Evolutionary conservation across 2,797 vertebrate species (phyloP), one percentile per base, ranked within the genome.

Genomic region (Chelmon rostratus): DNA sequence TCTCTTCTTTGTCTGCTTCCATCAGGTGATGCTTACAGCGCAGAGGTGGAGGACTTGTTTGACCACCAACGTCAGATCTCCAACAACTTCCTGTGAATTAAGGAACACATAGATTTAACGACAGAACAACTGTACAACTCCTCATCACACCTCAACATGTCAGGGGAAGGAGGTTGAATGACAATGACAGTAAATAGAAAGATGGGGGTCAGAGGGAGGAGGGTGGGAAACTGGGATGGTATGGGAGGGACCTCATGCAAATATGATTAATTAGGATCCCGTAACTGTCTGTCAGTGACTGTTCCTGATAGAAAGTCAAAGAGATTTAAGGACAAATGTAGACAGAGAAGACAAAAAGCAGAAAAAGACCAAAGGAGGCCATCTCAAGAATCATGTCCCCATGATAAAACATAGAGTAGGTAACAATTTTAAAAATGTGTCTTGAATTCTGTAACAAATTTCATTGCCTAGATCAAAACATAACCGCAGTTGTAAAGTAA

Each of bases 41-140:
- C 96, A 0, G 95, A 96, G 0, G 88, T 88, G 15, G 97, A 98
- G 90, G 96, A 96, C 28, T 94, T 97, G 67, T 96, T 98, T 78
- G 98, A 99, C 90, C 96, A 96, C 92, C 95, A 94, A 53, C 96
- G 93, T 76, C 95, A 97, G 90, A 95, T 99, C 88, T 94, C 96
- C 85, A 98, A 95, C 94, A 99, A 99, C 94, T 95, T 98, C 18
- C 93, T 99, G 90, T 99, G 82, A 94, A 79, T 73, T 37, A 68
- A 56, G 70, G 78, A 79, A 77, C 50, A 72, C 18, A 1, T 68
- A 58, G 57, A 86, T 77, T 74, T 85, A 81, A 89, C 77, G 81
- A 82, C 77, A 78, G 69, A 88, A 81, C 83, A 88, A 79, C 78
- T 82, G 84, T 79, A 85, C 76, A 80, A 74, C 75, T 87, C 85